Evolutionary conservation across 2,888 invertebrate genomes (phyloP), one percentile per base, ranked within the genome.

Genomic region (Beris chalybata): DNA sequence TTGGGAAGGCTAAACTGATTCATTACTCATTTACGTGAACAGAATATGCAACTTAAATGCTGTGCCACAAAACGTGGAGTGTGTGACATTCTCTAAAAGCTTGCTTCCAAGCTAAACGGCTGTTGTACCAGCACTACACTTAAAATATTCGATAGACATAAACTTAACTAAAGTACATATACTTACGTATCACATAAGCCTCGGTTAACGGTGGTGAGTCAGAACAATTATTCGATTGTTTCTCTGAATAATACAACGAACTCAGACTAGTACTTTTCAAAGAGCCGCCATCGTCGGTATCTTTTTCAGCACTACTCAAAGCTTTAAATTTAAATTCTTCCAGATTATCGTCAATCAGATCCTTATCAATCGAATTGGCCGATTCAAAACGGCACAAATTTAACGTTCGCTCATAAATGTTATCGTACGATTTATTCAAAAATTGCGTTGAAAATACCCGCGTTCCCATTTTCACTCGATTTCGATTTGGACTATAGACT

Each of bases 381-480:
- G 66, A 67, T 56, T 69, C 67, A 13, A 69, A 67, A 3, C 56
- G 64, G 30, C 64, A 67, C 12, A 70, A 58, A 15, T 69, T 68
- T 15, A 69, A 48, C 3, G 67, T 50, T 53, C 67, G 68, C 15
- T 71, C 71, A 45, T 68, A 70, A 48, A 72, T 67, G 56, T 72
- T 73, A 54, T 73, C 73, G 57, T 70, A 70, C 6, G 73, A 73
- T 68, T 72, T 73, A 57, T 71, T 73, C 38, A 73, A 53, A 59
- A 71, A 71, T 64, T 71, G 70, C 38, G 72, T 66, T 31, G 72
- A 71, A 73, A 88, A 89, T 9, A 88, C 88, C 73, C 88, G 83
- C 7, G 88, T 89, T 9, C 89, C 90, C 89, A 89, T 89, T 81
- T 89, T 89, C 4, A 89, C 89, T 4, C 89, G 88, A 72, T 85